Evolutionary conservation across 2,797 vertebrate genomes (phyloP).

Genomic region (Sternotherus odoratus): DNA sequence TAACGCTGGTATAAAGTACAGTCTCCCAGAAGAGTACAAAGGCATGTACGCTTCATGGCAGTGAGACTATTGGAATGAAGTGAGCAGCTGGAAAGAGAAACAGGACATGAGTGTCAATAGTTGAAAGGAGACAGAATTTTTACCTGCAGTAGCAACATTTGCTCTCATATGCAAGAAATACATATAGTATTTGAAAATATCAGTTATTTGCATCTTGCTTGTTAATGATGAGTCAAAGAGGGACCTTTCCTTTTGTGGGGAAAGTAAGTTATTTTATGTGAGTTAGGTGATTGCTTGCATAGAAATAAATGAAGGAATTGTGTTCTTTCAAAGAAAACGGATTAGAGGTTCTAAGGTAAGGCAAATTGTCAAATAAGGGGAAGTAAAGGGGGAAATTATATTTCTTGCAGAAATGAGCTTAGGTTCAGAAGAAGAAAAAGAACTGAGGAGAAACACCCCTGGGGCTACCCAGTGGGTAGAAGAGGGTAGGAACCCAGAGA

Average conservation of each 20-base stretch:
- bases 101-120: slow-evolving; percentile 11
- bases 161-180: slow-evolving; percentile 1
- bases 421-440: not conserved
- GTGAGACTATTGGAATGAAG: slow-evolving; percentile 4
- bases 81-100: slow-evolving; percentile 60
- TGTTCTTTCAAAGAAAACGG: slow-evolving; percentile 7
- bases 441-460: not conserved
- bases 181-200: slow-evolving; percentile 36
- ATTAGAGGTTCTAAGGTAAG: not conserved
- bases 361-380: not conserved
- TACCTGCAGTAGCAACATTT: not conserved
- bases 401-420: not conserved
- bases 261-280: not conserved
- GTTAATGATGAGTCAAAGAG: slow-evolving; percentile 26
- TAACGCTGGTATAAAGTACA: slow-evolving; percentile 46
- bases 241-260: slow-evolving; percentile 14
- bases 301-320: not conserved
- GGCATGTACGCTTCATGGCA: not conserved
- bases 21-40: slow-evolving; percentile 59
- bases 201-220: slow-evolving; percentile 23
- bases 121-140: slow-evolving; percentile 2
- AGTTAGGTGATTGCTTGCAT: not conserved
- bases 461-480: not conserved
- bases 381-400: not conserved
- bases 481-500: not conserved